These are phyloP conservation scores for Scalopus aquaticus DNA, from an alignment of 2,113 vertebrate genomes.

Conservation along the genomic window DNA sequence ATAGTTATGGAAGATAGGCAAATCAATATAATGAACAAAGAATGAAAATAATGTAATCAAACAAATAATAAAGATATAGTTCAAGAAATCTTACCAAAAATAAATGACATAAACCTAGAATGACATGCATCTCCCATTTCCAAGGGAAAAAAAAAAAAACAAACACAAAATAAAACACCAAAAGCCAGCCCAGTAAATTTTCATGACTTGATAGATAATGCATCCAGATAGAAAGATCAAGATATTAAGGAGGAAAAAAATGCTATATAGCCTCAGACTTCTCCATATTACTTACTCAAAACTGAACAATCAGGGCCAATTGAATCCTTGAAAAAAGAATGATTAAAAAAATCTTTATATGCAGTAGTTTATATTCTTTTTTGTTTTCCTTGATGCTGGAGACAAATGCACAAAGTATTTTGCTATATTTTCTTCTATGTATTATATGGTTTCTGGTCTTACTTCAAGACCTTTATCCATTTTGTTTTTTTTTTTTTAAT, in stretches of 20 bases:
- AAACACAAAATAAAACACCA: background rate
- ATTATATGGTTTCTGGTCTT: no score
- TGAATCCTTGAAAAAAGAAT: background rate
- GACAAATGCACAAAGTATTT: no score
- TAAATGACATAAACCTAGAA: background rate
- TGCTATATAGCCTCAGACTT: background rate
- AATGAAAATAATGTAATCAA: background rate
- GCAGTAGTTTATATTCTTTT: no score
- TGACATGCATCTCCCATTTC: background rate
- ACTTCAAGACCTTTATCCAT: no score
- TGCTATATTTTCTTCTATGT: no score
- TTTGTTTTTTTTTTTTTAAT: no score
- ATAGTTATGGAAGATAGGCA: background rate
- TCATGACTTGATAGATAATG: background rate
- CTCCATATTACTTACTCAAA: background rate
- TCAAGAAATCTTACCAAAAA: background rate
- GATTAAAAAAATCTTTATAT: background rate
- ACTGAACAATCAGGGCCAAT: background rate
- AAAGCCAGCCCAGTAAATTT: background rate
- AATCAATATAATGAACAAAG: background rate
- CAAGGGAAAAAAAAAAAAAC: background rate
- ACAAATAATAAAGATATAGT: background rate
- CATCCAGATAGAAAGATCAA: background rate
- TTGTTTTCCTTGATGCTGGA: no score
- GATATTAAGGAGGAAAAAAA: background rate